Conservation (phyloP, 2,888 invertebrate genomes). For the Mesopsocus fuscifrons region DNA sequence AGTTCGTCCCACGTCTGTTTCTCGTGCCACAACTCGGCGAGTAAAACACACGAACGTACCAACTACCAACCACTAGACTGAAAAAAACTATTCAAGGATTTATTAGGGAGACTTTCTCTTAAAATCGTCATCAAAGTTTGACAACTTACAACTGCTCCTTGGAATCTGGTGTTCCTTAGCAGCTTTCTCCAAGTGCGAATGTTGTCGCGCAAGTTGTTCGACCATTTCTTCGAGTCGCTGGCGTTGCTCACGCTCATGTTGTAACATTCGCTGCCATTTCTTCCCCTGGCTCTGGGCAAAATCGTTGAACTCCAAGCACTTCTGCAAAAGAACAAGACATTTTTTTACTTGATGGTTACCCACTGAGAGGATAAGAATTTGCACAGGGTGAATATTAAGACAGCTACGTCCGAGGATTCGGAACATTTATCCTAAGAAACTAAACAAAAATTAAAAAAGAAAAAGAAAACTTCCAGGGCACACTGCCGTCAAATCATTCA, state of each 20-base stretch:
- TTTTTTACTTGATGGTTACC: constrained; percentile 1
- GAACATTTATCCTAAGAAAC: constrained; percentile 10
- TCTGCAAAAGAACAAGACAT: constrained; percentile 30
- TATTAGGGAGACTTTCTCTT: too few relatives aligned
- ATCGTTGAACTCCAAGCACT: constrained; percentile 79
- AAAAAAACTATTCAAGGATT: too few relatives aligned
- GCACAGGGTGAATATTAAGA: neutral
- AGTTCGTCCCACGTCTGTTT: too few relatives aligned
- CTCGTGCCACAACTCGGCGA: too few relatives aligned
- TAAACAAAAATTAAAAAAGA: too few relatives aligned
- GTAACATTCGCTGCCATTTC: constrained; percentile 80
- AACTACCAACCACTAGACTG: too few relatives aligned
- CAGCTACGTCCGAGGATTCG: neutral
- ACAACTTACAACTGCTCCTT: too few relatives aligned
- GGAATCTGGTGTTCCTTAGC: constrained; percentile 34
- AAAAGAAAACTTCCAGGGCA: too few relatives aligned
- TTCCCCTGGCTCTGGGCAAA: constrained; percentile 78
- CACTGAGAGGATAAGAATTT: neutral
- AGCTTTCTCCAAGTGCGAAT: constrained; percentile 86
- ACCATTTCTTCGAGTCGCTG: constrained; percentile 87
- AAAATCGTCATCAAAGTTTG: too few relatives aligned
- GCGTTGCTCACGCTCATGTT: constrained; percentile 89
- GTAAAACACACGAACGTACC: too few relatives aligned
- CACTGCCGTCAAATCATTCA: too few relatives aligned
- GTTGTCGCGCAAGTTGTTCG: constrained; percentile 92